Conservation (phyloP, 2,888 invertebrate species). For the Taenaris catops region DNA sequence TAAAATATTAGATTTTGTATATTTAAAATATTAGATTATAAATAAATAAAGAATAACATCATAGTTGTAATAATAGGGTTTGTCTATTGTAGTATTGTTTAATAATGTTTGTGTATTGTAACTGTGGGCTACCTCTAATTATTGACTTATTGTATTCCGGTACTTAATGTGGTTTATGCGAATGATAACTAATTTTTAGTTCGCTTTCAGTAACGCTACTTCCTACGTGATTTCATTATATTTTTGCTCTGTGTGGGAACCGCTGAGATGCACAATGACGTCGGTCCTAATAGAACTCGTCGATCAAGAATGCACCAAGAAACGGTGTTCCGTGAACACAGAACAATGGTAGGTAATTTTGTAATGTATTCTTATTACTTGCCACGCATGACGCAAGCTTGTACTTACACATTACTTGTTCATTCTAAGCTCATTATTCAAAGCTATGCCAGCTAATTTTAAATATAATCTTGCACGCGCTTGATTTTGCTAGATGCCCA, state of each 20-base stretch:
- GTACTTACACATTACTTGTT: conserved; percentile 39
- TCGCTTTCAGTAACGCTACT: conserved; percentile 30
- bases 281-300: conserved; percentile 52
- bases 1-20: no score
- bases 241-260: conserved; percentile 56
- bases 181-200: no score
- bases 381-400: conserved; percentile 63
- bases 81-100: no score
- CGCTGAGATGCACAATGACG: conserved; percentile 55
- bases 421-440: conserved; percentile 48
- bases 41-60: no score
- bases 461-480: conserved; percentile 35
- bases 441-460: conserved; percentile 40
- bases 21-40: no score
- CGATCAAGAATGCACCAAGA: conserved; percentile 48
- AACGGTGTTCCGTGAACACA: conserved; percentile 66
- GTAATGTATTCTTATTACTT: conserved; percentile 71
- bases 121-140: no score
- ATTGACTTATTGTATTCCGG: no score
- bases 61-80: no score
- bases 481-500: conserved; percentile 26
- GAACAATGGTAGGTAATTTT: conserved; percentile 75
- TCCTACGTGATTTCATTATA: conserved; percentile 41
- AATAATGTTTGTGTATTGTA: no score
- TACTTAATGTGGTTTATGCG: no score